Percentiles rank a stretch among this genome's conserved stretches.
These are phyloP conservation scores for Hypsopygia costalis DNA, from an alignment of 2,888 invertebrate species.

Conservation along the genomic window DNA sequence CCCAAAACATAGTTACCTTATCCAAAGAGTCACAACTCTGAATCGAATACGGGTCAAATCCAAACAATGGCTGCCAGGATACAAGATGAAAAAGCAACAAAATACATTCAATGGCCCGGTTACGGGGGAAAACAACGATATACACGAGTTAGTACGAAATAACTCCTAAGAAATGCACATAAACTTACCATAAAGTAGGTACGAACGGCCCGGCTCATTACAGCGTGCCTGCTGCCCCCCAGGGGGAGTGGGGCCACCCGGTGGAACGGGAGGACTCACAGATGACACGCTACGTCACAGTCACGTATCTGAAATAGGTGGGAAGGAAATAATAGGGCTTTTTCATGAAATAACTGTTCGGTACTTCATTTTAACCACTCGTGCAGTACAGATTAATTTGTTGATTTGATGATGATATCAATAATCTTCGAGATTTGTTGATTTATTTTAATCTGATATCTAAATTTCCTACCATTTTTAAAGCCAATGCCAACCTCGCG, in stretches of 20 bases:
- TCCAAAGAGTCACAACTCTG: too few relatives aligned
- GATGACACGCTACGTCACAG: slow-evolving; percentile 7
- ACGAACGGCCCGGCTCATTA: slow-evolving; percentile 5
- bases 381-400: too few relatives aligned
- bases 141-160: slow-evolving; percentile 5
- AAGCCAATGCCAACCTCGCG: too few relatives aligned
- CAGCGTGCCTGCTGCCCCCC: neutral
- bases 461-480: too few relatives aligned
- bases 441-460: too few relatives aligned
- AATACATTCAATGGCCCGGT: slow-evolving; percentile 4
- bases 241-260: neutral
- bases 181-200: slow-evolving; percentile 9
- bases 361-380: too few relatives aligned
- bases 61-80: neutral
- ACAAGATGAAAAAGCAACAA: slow-evolving; percentile 2
- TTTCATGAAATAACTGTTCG: neutral
- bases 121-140: slow-evolving; percentile 1
- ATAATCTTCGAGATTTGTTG: too few relatives aligned
- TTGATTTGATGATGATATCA: too few relatives aligned
- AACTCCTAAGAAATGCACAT: slow-evolving; percentile 9
- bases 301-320: slow-evolving; percentile 7
- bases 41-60: neutral
- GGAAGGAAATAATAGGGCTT: slow-evolving; percentile 9
- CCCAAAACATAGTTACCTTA: too few relatives aligned
- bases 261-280: neutral